phyloP scores from a whole-genome alignment of 2,888 invertebrate species.

The Scrobipalpa atriplicella region DNA sequence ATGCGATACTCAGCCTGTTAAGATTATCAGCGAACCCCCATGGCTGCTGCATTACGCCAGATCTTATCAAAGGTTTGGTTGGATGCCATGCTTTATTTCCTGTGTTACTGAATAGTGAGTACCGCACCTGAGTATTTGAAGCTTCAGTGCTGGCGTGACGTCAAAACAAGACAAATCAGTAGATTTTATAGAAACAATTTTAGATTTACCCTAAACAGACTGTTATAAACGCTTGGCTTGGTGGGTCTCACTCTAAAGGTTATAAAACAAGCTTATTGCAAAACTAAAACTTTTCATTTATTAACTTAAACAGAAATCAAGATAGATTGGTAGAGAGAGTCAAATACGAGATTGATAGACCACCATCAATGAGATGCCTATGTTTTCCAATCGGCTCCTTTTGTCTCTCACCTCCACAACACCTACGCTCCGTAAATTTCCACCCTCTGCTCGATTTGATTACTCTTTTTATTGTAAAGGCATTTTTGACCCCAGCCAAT shows the following conservation, averaged over 20 bases:
- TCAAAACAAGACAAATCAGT: no score
- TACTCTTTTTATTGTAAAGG: neutral
- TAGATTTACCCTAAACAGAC: no score
- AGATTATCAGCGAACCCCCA: constrained; percentile 27
- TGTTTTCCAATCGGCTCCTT: neutral
- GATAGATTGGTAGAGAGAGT: no score
- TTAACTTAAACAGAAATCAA: no score
- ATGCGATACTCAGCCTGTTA: constrained; percentile 1
- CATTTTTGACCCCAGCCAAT: constrained; percentile 10
- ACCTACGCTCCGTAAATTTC: constrained; percentile 17
- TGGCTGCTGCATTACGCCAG: constrained; percentile 37
- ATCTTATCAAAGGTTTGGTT: constrained; percentile 26
- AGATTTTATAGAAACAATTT: no score
- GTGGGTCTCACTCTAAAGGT: no score
- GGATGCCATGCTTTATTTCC: constrained; percentile 30
- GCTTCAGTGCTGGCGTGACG: no score
- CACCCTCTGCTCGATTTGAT: constrained; percentile 1
- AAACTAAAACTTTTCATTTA: no score
- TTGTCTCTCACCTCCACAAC: neutral
- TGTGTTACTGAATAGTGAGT: neutral
- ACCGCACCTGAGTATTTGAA: no score
- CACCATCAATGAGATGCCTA: neutral
- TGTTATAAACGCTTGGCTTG: no score
- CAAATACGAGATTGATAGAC: neutral
- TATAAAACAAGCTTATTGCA: no score